These are phyloP conservation scores for Chirona hameri DNA, from an alignment of 2,888 invertebrate species.

Conservation along the genomic window DNA sequence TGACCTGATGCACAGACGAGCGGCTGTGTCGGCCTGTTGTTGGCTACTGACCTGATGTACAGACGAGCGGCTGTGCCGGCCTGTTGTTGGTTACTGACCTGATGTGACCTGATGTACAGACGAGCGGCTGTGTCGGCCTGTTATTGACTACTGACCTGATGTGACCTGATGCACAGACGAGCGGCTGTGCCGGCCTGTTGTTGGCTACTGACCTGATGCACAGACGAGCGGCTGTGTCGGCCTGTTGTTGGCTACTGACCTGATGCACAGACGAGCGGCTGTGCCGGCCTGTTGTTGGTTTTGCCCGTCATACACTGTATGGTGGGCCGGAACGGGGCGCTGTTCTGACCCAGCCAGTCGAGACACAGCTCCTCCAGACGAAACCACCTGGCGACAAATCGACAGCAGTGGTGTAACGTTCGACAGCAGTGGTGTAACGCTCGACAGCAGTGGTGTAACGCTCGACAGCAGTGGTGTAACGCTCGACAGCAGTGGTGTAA, in stretches of 20 bases:
- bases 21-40: too few species aligned
- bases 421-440: too few species aligned
- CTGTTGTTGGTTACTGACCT: too few species aligned
- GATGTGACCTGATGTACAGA: constrained; percentile 33
- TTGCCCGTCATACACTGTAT: constrained; percentile 62
- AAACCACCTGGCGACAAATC: neutral
- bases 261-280: too few species aligned
- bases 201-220: too few species aligned
- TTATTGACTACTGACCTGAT: too few species aligned
- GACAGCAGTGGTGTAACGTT: too few species aligned
- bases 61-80: constrained; percentile 43
- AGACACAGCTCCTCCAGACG: constrained; percentile 69
- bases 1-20: constrained; percentile 34
- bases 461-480: too few species aligned
- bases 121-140: constrained; percentile 44
- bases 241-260: too few species aligned
- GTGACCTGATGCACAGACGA: constrained; percentile 34
- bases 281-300: constrained; percentile 47
- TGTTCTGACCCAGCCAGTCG: constrained; percentile 63
- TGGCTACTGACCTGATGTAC: neutral
- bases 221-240: too few species aligned
- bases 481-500: too few species aligned
- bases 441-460: too few species aligned
- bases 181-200: constrained; percentile 41
- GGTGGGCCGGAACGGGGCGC: constrained; percentile 74